phyloP scores from a whole-genome alignment of 2,797 vertebrate genomes.

The Potorous gilbertii region DNA sequence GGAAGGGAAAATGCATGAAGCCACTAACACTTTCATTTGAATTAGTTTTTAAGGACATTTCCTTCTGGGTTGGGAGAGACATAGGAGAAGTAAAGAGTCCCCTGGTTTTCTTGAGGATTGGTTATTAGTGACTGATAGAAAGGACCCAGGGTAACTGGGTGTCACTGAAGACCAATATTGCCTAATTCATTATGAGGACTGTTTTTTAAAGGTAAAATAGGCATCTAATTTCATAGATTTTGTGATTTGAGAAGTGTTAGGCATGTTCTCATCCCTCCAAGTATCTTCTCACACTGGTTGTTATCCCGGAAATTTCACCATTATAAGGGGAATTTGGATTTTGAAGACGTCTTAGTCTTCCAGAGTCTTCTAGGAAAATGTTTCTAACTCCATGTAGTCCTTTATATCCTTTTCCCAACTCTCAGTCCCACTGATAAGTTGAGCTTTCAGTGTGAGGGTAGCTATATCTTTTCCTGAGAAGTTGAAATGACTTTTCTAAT shows the following conservation, averaged over 20 bases:
- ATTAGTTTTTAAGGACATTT: neutral
- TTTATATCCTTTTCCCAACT: neutral
- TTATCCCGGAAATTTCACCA: neutral
- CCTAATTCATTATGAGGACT: neutral
- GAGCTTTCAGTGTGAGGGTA: neutral
- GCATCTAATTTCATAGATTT: neutral
- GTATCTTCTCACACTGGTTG: neutral
- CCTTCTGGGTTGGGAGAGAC: neutral
- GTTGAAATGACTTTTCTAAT: neutral
- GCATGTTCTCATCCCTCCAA: neutral
- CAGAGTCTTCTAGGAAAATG: neutral
- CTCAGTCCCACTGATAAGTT: neutral
- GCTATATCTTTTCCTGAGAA: neutral
- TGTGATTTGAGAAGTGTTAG: neutral
- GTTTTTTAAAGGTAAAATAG: neutral
- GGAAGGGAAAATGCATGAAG: neutral
- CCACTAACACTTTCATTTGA: neutral
- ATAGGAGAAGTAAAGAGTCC: neutral
- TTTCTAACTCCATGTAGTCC: neutral
- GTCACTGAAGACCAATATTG: neutral
- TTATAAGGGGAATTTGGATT: neutral
- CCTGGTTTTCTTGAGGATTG: neutral
- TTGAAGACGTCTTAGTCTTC: neutral
- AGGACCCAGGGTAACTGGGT: neutral
- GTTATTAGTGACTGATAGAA: neutral